Base-by-base conservation (phyloP, 2,888 invertebrate species). In the Pilophorus perplexus region DNA sequence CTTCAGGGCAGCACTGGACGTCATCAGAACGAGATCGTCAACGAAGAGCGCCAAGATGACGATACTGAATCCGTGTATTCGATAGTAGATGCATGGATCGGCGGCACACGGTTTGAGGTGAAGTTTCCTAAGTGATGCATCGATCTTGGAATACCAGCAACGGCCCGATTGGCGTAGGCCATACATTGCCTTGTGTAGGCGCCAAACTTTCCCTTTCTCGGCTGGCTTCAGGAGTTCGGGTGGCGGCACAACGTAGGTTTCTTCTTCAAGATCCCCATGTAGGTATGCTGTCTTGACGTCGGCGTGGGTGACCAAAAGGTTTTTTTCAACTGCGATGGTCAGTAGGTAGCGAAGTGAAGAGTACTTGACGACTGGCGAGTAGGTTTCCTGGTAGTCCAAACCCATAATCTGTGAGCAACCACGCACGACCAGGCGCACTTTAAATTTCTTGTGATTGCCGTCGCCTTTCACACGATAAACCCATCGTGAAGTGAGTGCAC, bases 351-450 rank as follows among this genome's bases (percentile, higher is more conserved):
- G 52, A 16, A 74, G 44, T 6, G 73, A 72, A 22, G n/a, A 8
- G 46, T 40, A 40, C 3, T 12, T 3, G 18, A 23, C 48, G 14
- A 23, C 22, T 4, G 40, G 12, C 40, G n/a, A n/a, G n/a, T n/a
- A n/a, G n/a, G n/a, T n/a, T n/a, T n/a, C n/a, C n/a, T n/a, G n/a
- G 70, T 62, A 73, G 37, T 74, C 73, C 4, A 66, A 48, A 0
- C 72, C 71, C 12, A 68, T 68, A 46, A 71, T 69, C 69, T 72
- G 74, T 40, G 68, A 71, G 38, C 65, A 75, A 12, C 72, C 72
- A 52, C 70, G 60, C 4, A 71, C 73, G 2, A 74, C 73, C 1
- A 74, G 60, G 33, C 73, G 66, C 2, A 73, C 72, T 40, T 73
- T 73, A 37, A 65, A 73, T 20, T 59, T 64, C 1, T 1, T 2